Conservation (phyloP, 1,140 invertebrate species). For the Phymorhynchus buccinoides region DNA sequence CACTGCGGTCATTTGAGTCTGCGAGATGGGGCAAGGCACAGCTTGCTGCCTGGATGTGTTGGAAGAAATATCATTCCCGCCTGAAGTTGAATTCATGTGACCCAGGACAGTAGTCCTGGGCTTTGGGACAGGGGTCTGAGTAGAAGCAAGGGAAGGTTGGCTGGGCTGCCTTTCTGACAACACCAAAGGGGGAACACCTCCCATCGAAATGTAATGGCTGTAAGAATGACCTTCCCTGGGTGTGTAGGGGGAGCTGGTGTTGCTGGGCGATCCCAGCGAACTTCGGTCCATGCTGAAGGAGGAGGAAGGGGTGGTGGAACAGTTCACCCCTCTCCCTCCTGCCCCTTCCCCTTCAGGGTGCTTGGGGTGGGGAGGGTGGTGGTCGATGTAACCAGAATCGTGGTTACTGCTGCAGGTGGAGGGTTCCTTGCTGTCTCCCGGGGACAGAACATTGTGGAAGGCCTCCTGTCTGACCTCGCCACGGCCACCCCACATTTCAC, state of each 20-base stretch:
- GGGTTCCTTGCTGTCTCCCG: constrained; percentile 55
- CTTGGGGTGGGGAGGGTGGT: constrained; percentile 28
- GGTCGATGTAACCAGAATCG: constrained; percentile 69
- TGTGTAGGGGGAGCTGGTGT: constrained; percentile 57
- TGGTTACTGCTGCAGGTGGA: constrained; percentile 69
- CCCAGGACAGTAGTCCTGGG: neutral
- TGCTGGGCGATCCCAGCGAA: constrained; percentile 52
- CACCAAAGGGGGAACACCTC: neutral
- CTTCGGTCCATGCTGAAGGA: constrained; percentile 67
- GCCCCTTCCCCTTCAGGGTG: neutral
- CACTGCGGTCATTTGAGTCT: neutral
- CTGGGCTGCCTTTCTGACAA: neutral
- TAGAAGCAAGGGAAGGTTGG: neutral
- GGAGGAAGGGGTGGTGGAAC: constrained; percentile 64
- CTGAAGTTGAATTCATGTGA: neutral
- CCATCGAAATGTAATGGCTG: neutral
- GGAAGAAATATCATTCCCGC: neutral
- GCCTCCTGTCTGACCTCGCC: constrained; percentile 18
- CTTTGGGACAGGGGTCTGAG: neutral
- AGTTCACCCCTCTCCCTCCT: constrained; percentile 40
- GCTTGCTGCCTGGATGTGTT: neutral
- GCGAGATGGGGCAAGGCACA: neutral
- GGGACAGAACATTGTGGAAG: constrained; percentile 34
- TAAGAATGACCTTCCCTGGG: constrained; percentile 17
- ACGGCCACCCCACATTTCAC: neutral